These are phyloP conservation scores for Albula glossodonta DNA, from an alignment of 2,113 vertebrate species.

Conservation along the genomic window DNA sequence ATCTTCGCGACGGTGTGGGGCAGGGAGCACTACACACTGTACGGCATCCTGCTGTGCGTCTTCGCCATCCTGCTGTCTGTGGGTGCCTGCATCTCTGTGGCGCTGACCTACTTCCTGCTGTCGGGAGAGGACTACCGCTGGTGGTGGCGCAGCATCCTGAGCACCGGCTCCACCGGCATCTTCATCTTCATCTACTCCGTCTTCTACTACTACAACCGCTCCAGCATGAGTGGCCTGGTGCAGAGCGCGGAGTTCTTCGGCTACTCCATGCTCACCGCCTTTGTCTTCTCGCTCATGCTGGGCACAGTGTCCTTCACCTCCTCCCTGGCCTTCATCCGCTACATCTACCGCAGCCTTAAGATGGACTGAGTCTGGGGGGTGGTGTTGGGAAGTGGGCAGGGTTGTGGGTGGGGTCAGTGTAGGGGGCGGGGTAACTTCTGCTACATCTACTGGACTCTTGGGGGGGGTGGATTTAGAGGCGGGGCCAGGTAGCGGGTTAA, in stretches of 20 bases:
- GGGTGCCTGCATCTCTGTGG: slow-evolving; percentile 89
- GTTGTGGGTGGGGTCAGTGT: not conserved
- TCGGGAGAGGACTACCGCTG: slow-evolving; percentile 90
- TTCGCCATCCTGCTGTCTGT: slow-evolving; percentile 89
- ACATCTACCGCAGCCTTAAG: slow-evolving; percentile 91
- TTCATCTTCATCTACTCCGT: slow-evolving; percentile 91
- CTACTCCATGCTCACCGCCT: slow-evolving; percentile 86
- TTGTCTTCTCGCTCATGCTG: slow-evolving; percentile 89
- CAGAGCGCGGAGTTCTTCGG: slow-evolving; percentile 91
- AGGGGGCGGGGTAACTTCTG: not conserved
- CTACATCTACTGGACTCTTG: not conserved
- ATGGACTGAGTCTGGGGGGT: slow-evolving; percentile 75
- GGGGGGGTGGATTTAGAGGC: too few species aligned
- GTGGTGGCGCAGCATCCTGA: slow-evolving; percentile 91
- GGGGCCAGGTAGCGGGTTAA: not conserved
- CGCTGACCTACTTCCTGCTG: slow-evolving; percentile 90
- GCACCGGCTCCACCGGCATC: slow-evolving; percentile 84
- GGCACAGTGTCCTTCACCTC: slow-evolving; percentile 88
- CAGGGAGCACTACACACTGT: slow-evolving; percentile 89
- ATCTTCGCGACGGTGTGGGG: slow-evolving; percentile 93
- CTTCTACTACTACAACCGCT: slow-evolving; percentile 88
- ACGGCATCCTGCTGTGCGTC: slow-evolving; percentile 88
- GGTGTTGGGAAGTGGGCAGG: not conserved
- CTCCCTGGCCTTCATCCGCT: slow-evolving; percentile 88
- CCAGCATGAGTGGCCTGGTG: slow-evolving; percentile 86